A percentile compares a stretch with the other conserved stretches of the same genome.
Conservation (phyloP, 2,888 invertebrate species). For the Harmothoe impar region DNA sequence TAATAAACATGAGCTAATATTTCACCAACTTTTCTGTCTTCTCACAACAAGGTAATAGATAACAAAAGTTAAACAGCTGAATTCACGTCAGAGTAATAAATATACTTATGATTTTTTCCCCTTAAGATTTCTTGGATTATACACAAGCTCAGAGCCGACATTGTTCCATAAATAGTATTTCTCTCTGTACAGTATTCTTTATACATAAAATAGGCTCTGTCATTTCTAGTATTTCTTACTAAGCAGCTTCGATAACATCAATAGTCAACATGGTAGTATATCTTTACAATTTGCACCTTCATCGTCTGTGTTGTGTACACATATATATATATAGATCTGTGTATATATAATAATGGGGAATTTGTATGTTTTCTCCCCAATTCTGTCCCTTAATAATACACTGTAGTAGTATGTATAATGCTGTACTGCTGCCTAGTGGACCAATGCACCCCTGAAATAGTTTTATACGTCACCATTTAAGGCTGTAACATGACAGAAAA, state of each 20-base stretch:
- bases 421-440: slow-evolving; percentile 51
- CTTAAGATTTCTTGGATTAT: not conserved
- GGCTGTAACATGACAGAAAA: too few species aligned
- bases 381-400: slow-evolving; percentile 16
- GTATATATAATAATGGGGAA: not conserved
- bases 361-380: not conserved
- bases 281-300: slow-evolving; percentile 41
- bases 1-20: too few species aligned
- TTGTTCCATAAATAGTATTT: slow-evolving; percentile 47
- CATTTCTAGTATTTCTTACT: not conserved
- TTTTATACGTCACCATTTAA: not conserved
- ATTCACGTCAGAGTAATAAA: slow-evolving; percentile 8
- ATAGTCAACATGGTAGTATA: slow-evolving; percentile 42
- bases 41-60: not conserved
- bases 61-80: not conserved
- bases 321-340: not conserved
- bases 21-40: too few species aligned
- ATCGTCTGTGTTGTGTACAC: slow-evolving; percentile 6
- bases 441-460: slow-evolving; percentile 35
- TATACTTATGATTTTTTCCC: not conserved
- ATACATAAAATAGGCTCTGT: slow-evolving; percentile 49
- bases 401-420: slow-evolving; percentile 6
- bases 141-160: not conserved
- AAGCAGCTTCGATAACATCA: not conserved
- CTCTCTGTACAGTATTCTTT: slow-evolving; percentile 45